A percentile compares a stretch with the other conserved stretches of the same genome.
Evolutionary conservation across 2,888 invertebrate species (phyloP).

Genomic region (Acanthopleura granulata): DNA sequence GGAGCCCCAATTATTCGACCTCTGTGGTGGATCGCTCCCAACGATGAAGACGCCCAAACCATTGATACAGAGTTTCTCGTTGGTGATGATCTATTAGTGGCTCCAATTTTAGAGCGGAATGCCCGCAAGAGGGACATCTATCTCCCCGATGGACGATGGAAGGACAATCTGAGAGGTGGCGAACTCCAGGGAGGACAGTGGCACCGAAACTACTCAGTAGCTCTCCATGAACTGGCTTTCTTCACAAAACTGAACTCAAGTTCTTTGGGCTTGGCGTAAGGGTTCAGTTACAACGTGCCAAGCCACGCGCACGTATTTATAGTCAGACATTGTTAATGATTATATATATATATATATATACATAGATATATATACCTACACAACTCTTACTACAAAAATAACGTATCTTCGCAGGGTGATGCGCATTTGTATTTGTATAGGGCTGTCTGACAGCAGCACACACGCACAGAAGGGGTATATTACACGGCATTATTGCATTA

Average conservation of each 20-base stretch:
- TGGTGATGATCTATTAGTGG: conserved; percentile 63
- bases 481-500: too few relatives aligned
- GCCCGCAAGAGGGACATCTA: conserved; percentile 57
- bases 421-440: too few relatives aligned
- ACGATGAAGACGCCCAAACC: conserved; percentile 81
- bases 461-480: too few relatives aligned
- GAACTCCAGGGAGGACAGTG: conserved; percentile 40
- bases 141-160: conserved; percentile 50
- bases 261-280: too few relatives aligned
- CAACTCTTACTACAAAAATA: too few relatives aligned
- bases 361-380: too few relatives aligned
- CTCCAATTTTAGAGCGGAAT: conserved; percentile 63
- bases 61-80: conserved; percentile 78
- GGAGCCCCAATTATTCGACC: conserved; percentile 89
- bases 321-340: too few relatives aligned
- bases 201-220: conserved; percentile 38
- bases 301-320: too few relatives aligned
- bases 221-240: conserved; percentile 37
- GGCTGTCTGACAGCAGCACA: too few relatives aligned
- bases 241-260: background rate
- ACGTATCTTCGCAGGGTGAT: too few relatives aligned
- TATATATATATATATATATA: too few relatives aligned
- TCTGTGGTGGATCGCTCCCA: conserved; percentile 88
- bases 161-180: conserved; percentile 33
- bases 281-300: too few relatives aligned